Evolutionary conservation across 2,113 vertebrate genomes (phyloP).

Genomic region (human): DNA sequence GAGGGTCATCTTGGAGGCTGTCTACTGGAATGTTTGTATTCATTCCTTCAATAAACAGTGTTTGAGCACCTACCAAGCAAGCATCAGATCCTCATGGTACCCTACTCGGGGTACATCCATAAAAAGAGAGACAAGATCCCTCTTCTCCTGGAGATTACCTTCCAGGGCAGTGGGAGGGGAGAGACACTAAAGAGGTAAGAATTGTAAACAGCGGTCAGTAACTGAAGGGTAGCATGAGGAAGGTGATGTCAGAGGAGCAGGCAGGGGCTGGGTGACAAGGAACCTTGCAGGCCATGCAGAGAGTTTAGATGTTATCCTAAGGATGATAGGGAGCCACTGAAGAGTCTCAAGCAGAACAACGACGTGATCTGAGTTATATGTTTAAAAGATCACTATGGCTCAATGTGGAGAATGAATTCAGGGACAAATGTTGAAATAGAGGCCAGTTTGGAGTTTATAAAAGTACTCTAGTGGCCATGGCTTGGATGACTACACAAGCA

Average conservation of each 20-base stretch:
- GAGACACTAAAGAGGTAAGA: background rate
- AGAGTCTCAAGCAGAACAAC: background rate
- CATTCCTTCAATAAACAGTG: background rate
- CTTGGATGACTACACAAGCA: background rate
- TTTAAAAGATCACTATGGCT: background rate
- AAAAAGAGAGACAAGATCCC: background rate
- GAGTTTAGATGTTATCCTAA: background rate
- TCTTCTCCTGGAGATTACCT: background rate
- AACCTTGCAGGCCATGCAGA: background rate
- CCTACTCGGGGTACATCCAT: no score
- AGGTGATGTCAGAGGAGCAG: background rate
- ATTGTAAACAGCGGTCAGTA: background rate
- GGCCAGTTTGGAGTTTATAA: background rate
- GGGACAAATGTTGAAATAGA: background rate
- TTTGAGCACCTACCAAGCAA: background rate
- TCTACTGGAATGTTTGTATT: background rate
- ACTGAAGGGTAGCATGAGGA: rapidly evolving
- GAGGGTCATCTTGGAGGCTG: background rate
- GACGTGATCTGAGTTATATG: background rate
- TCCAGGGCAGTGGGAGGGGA: background rate
- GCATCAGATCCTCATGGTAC: no score
- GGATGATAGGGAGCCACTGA: background rate
- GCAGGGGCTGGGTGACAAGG: background rate
- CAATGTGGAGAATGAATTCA: background rate
- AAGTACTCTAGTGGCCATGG: background rate